A percentile compares a stretch with the other conserved stretches of the same genome.
Evolutionary conservation across 2,888 invertebrate genomes (phyloP).

Genomic region (Calephelis perditalis): DNA sequence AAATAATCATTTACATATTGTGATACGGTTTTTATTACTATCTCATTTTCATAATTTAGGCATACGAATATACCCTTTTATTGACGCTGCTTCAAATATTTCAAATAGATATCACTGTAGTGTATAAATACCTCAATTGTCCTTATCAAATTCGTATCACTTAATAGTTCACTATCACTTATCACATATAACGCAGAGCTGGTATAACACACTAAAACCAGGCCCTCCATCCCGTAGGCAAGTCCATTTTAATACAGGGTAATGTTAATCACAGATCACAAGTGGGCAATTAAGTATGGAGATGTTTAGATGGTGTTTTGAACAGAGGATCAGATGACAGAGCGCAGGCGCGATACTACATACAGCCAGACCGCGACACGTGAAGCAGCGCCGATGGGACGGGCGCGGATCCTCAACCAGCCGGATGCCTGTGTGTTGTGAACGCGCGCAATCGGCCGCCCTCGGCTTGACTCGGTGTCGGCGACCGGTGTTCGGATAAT

Average conservation of each 20-base stretch:
- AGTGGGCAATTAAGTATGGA: constrained; percentile 28
- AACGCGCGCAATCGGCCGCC: constrained; percentile 61
- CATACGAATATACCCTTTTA: background rate
- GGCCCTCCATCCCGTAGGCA: constrained; percentile 70
- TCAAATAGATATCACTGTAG: constrained; percentile 12
- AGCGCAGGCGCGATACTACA: constrained; percentile 53
- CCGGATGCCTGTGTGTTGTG: constrained; percentile 75
- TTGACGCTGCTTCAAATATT: background rate
- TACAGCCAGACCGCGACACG: constrained; percentile 51
- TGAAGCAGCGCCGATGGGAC: constrained; percentile 75
- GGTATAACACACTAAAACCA: constrained; percentile 68
- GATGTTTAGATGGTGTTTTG: constrained; percentile 42
- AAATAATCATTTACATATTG: background rate
- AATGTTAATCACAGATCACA: constrained; percentile 59
- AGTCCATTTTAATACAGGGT: constrained; percentile 53
- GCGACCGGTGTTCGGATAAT: constrained; percentile 41
- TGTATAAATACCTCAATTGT: constrained; percentile 58
- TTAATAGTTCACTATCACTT: constrained; percentile 71
- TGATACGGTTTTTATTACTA: background rate
- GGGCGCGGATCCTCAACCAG: constrained; percentile 78
- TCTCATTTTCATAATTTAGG: background rate
- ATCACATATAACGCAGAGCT: constrained; percentile 64
- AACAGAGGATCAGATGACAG: constrained; percentile 53
- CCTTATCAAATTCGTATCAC: constrained; percentile 63
- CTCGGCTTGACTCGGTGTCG: constrained; percentile 52